These are phyloP conservation scores for Nettapus auritus DNA, from an alignment of 2,113 vertebrate genomes.

Conservation along the genomic window DNA sequence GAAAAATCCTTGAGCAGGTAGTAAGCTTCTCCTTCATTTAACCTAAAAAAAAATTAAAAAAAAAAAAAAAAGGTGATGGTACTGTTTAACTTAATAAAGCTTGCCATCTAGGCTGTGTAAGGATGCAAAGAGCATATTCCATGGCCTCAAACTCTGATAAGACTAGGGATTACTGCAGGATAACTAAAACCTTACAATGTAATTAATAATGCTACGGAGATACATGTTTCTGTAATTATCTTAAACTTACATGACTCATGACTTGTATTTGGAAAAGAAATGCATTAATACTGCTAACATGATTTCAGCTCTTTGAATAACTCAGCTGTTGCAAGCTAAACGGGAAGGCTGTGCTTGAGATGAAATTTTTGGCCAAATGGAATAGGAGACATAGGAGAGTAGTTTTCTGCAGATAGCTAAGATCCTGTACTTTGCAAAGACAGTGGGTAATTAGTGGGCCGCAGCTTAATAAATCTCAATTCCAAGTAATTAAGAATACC, in stretches of 20 bases:
- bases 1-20: neutral
- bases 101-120: neutral
- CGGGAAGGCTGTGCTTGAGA: neutral
- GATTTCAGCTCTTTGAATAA: neutral
- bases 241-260: neutral
- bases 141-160: neutral
- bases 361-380: neutral
- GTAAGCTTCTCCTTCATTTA: slow-evolving; percentile 55
- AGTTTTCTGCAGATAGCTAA: neutral
- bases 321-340: neutral
- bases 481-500: neutral
- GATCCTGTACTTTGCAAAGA: neutral
- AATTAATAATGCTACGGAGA: neutral
- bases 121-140: neutral
- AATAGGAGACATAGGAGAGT: neutral
- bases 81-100: neutral
- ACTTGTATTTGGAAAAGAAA: neutral
- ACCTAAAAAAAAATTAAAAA: neutral
- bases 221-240: neutral
- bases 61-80: neutral
- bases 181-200: neutral
- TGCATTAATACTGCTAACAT: neutral
- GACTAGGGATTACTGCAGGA: neutral
- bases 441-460: neutral
- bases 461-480: neutral